Base-by-base conservation (phyloP, 2,113 vertebrate genomes). In the Anthoscopus minutus region DNA sequence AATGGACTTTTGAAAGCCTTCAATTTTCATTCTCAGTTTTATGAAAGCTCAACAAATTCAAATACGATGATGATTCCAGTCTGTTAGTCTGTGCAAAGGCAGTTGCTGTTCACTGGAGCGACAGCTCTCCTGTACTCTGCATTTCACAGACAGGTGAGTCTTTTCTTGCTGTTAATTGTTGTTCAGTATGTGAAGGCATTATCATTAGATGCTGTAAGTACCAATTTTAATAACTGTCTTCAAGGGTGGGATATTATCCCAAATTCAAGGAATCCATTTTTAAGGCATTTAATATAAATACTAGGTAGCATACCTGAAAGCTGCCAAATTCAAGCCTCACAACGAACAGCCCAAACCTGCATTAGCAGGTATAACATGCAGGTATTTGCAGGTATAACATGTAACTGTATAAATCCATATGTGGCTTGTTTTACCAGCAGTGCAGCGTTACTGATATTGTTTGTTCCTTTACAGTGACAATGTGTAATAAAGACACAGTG, bases 381-480 rank as follows among this genome's bases (percentile, higher is more conserved):
- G n/a, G n/a, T n/a, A n/a, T 79, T 66, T 89, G 27, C 28, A 28
- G 48, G 10, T 91, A 4, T 57, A 84, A 77, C 19, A 20, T 4
- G 2, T 20, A 72, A n/a, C 14, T 60, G 6, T 58, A 9, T 19
- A 72, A 48, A 72, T 58, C 23, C 11, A 11, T 42, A 7, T 42
- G 23, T 47, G 24, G 11, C 7, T 89, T 70, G 19, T 54, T 6
- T 67, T 67, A 24, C 28, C 31, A 53, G 7, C 45, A 60, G 25
- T 4, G 0, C 12, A 15, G 15, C 1, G 0, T 62, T 76, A 10
- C 11, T 4, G 2, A 10, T 12, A 6, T 13, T 28, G 19, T 61
- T 61, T 65, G 18, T 27, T 45, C 42, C 27, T 31, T 57, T 54
- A 33, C 16, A 58, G 30, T 50, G 58, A 54, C 0, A 5, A 4